Percentiles rank a stretch among this genome's conserved stretches.
phyloP scores from a whole-genome alignment of 1,140 invertebrate genomes.

The Brachionus angularis region DNA sequence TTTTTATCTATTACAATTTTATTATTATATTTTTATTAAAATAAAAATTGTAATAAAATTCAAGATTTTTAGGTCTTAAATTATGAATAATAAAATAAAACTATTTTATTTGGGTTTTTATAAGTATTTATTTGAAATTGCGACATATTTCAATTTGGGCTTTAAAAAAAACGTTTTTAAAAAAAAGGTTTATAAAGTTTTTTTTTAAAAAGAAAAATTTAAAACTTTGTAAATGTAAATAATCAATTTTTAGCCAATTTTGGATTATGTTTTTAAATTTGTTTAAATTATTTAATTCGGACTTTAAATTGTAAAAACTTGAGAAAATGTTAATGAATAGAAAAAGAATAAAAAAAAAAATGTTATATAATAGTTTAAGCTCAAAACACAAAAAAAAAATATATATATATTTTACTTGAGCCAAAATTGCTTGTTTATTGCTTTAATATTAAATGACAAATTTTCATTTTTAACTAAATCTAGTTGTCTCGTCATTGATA shows the following conservation, averaged over 20 bases:
- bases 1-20: background rate
- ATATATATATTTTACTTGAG: too few relatives aligned
- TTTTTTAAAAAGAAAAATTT: background rate
- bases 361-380: too few relatives aligned
- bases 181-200: slow-evolving; percentile 6
- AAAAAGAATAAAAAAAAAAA: too few relatives aligned
- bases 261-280: background rate
- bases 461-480: background rate
- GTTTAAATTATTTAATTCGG: background rate
- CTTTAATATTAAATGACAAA: background rate
- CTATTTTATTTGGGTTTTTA: background rate
- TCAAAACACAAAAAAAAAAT: too few relatives aligned
- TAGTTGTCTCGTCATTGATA: slow-evolving; percentile 34
- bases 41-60: background rate
- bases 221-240: slow-evolving; percentile 29
- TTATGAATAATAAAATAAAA: background rate
- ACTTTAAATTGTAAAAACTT: slow-evolving; percentile 8
- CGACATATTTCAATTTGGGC: slow-evolving; percentile 32
- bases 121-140: background rate
- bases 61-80: slow-evolving; percentile 18
- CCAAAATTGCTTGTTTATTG: slow-evolving; percentile 36
- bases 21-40: background rate
- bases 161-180: background rate
- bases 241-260: slow-evolving; percentile 17
- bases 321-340: too few relatives aligned